Percentiles rank a stretch among this genome's conserved stretches.
These are phyloP conservation scores for Xylocopa sonorina DNA, from an alignment of 1,140 invertebrate species.

Conservation along the genomic window DNA sequence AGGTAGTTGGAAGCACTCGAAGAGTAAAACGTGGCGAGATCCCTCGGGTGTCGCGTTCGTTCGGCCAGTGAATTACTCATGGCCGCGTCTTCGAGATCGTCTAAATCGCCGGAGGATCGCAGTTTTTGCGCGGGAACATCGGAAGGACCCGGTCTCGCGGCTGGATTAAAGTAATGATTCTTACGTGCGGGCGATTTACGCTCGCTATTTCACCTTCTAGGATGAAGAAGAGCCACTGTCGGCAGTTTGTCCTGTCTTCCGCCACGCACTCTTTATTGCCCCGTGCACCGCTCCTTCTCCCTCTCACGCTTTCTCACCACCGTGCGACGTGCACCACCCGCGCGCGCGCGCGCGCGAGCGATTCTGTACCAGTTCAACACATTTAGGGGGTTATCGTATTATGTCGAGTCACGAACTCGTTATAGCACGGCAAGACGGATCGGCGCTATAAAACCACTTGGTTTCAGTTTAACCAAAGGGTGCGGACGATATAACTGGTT, in stretches of 20 bases:
- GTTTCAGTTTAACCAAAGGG: slow-evolving; percentile 75
- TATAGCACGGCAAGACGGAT: slow-evolving; percentile 79
- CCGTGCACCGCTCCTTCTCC: slow-evolving; percentile 38
- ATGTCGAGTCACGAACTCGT: slow-evolving; percentile 82
- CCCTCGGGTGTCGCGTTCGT: background rate
- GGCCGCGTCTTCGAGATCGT: background rate
- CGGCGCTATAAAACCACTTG: slow-evolving; percentile 78
- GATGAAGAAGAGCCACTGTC: slow-evolving; percentile 62
- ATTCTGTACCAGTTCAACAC: slow-evolving; percentile 66
- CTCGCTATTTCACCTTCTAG: slow-evolving; percentile 48
- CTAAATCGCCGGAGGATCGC: background rate
- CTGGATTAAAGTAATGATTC: slow-evolving; percentile 37
- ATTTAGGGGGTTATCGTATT: slow-evolving; percentile 79
- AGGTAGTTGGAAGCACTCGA: too few species aligned
- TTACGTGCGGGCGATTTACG: slow-evolving; percentile 31
- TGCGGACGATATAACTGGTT: slow-evolving; percentile 76
- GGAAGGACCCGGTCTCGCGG: background rate
- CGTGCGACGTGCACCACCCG: background rate
- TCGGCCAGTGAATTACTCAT: background rate
- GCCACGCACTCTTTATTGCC: slow-evolving; percentile 63
- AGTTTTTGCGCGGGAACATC: slow-evolving; percentile 19
- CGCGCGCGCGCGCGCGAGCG: slow-evolving; percentile 37
- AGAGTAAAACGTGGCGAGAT: background rate
- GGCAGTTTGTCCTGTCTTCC: slow-evolving; percentile 65
- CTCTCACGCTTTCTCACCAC: slow-evolving; percentile 41